Evolutionary conservation across 92 coral and sea anemone genomes (phyloP).

Genomic region (Parazoanthus atlanticus): DNA sequence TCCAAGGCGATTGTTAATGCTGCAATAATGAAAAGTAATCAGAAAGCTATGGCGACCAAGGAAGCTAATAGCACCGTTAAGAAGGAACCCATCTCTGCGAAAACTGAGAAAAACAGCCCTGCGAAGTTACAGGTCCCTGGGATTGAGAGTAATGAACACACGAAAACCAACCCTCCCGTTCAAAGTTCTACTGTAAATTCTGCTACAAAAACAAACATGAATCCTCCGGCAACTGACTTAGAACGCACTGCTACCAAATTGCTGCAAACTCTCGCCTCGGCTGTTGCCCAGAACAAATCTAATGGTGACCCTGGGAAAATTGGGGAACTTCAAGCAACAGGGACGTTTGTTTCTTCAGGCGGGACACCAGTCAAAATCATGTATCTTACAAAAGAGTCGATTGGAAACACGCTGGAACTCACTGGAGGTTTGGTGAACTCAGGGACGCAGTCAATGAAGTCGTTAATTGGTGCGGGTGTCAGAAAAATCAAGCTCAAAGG

Average conservation of each 20-base stretch:
- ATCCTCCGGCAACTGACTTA: conserved; percentile 14
- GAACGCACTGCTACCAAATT: conserved; percentile 40
- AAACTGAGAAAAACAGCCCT: conserved; percentile 10
- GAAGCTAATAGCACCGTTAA: conserved; percentile 24
- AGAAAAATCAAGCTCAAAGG: conserved; percentile 54
- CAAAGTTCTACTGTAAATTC: neutral
- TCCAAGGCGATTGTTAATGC: conserved; percentile 33
- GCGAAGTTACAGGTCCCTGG: conserved; percentile 10
- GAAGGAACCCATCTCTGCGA: conserved; percentile 1
- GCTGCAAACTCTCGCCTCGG: conserved; percentile 39
- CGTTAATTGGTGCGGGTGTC: conserved; percentile 65
- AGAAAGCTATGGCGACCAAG: conserved; percentile 13
- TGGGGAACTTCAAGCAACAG: conserved; percentile 9
- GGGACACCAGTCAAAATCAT: conserved; percentile 40
- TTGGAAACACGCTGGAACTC: conserved; percentile 25
- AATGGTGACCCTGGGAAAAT: neutral
- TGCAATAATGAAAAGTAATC: conserved; percentile 27
- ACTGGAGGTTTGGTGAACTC: conserved; percentile 33
- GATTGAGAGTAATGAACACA: neutral
- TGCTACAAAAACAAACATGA: neutral
- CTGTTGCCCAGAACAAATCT: conserved; percentile 32
- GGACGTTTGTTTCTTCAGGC: conserved; percentile 13
- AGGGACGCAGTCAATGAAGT: conserved; percentile 75
- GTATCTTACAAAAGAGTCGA: conserved; percentile 34
- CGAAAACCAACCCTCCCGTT: neutral